Percentiles rank a stretch among this genome's conserved stretches.
Conservation (phyloP, 2,113 vertebrate genomes). For the Panthera leo region DNA sequence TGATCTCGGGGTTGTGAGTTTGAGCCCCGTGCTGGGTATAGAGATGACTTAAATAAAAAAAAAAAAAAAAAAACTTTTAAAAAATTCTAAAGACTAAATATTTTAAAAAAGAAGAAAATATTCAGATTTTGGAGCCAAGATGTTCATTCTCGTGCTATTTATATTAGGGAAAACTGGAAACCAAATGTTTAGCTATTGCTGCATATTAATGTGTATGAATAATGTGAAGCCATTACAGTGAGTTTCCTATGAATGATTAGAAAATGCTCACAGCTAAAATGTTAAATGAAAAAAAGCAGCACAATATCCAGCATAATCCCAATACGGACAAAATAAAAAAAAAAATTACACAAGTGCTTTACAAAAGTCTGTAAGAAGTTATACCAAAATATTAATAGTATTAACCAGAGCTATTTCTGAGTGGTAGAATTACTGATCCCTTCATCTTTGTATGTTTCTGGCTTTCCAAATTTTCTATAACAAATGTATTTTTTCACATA, state of each 20-base stretch:
- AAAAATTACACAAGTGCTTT: not conserved
- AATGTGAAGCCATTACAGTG: not conserved
- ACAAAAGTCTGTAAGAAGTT: not conserved
- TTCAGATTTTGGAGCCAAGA: not conserved
- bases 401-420: slow-evolving; percentile 11
- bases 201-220: not conserved
- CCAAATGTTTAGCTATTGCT: not conserved
- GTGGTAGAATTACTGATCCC: not conserved
- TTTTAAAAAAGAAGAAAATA: slow-evolving; percentile 2
- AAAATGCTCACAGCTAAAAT: slow-evolving; percentile 23
- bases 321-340: not conserved
- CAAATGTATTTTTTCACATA: not conserved
- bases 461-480: slow-evolving; percentile 23
- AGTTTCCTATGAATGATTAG: slow-evolving; percentile 7
- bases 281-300: not conserved
- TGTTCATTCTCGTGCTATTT: not conserved
- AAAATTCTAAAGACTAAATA: no score
- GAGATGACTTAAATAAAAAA: not conserved
- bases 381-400: not conserved
- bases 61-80: not conserved
- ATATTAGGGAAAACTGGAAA: not conserved
- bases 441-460: not conserved
- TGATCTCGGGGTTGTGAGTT: not conserved
- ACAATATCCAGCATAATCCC: not conserved
- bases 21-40: not conserved